These are phyloP conservation scores for Zaprionus gabonicus DNA, from an alignment of 1,140 invertebrate genomes.

Conservation along the genomic window DNA sequence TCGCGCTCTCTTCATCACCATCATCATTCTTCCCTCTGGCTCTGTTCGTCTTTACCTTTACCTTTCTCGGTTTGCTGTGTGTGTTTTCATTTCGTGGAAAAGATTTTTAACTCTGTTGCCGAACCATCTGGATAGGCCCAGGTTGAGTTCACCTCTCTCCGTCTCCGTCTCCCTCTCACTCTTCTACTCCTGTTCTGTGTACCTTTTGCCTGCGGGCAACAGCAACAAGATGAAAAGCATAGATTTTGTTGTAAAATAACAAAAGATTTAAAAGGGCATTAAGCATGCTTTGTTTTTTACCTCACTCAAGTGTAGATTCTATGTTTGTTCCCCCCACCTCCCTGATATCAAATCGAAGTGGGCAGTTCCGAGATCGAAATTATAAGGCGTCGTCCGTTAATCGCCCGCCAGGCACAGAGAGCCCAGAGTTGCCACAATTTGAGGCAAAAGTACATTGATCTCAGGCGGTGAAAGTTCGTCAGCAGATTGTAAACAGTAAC, in stretches of 20 bases:
- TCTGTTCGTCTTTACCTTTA: conserved; percentile 12
- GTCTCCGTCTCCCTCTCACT: background rate
- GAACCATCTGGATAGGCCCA: conserved; percentile 70
- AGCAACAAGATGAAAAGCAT: conserved; percentile 41
- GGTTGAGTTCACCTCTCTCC: conserved; percentile 37
- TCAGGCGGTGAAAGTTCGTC: conserved; percentile 54
- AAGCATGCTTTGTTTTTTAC: conserved; percentile 73
- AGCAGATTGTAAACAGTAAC: background rate
- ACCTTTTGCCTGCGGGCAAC: conserved; percentile 38
- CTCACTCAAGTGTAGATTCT: conserved; percentile 18
- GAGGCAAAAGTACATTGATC: conserved; percentile 57
- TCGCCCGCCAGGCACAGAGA: conserved; percentile 21
- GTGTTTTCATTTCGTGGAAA: conserved; percentile 79
- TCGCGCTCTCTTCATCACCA: conserved; percentile 24
- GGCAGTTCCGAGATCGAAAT: conserved; percentile 49
- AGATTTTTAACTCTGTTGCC: conserved; percentile 79
- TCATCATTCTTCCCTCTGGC: conserved; percentile 34
- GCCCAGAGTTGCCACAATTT: conserved; percentile 24
- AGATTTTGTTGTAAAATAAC: conserved; percentile 80
- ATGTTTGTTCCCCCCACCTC: conserved; percentile 19
- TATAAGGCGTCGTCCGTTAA: conserved; percentile 50
- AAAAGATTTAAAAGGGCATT: conserved; percentile 83
- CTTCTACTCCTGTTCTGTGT: conserved; percentile 41
- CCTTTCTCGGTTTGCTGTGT: conserved; percentile 23
- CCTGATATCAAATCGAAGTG: conserved; percentile 24